These are phyloP conservation scores for Poeciliopsis presidionis DNA, from an alignment of 2,797 vertebrate species.

Conservation along the genomic window DNA sequence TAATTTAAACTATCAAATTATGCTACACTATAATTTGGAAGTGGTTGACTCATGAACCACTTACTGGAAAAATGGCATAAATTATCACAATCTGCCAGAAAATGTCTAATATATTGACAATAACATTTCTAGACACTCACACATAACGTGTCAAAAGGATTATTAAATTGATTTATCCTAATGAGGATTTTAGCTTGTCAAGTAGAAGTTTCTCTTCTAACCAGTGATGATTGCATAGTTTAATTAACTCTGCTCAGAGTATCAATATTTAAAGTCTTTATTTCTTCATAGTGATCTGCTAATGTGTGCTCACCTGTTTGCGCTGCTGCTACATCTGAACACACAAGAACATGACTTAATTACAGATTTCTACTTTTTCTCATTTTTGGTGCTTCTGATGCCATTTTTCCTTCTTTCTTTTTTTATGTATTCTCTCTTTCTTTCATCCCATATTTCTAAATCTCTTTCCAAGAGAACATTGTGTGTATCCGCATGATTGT, in stretches of 20 bases:
- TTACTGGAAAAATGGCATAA: background rate
- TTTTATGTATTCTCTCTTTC: constrained; percentile 49
- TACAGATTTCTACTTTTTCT: constrained; percentile 7
- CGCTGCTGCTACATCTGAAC: constrained; percentile 51
- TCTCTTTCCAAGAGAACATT: constrained; percentile 72
- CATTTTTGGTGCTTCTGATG: constrained; percentile 31
- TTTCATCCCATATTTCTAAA: constrained; percentile 68
- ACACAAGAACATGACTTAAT: constrained; percentile 28
- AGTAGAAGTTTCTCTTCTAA: background rate
- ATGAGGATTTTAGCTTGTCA: background rate
- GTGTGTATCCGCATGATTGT: constrained; percentile 50
- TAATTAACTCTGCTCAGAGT: constrained; percentile 3
- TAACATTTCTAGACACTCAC: constrained; percentile 6
- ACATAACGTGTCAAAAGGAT: background rate
- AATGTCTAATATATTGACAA: background rate
- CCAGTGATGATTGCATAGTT: background rate
- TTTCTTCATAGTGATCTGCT: background rate
- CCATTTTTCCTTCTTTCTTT: constrained; percentile 40
- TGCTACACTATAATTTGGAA: background rate
- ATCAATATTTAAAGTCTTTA: background rate
- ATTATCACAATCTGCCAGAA: background rate
- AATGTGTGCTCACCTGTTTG: constrained; percentile 68
- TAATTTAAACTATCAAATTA: background rate
- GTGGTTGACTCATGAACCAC: background rate
- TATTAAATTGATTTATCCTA: background rate